Conservation (phyloP, 2,888 invertebrate genomes). For the Tuta absoluta region DNA sequence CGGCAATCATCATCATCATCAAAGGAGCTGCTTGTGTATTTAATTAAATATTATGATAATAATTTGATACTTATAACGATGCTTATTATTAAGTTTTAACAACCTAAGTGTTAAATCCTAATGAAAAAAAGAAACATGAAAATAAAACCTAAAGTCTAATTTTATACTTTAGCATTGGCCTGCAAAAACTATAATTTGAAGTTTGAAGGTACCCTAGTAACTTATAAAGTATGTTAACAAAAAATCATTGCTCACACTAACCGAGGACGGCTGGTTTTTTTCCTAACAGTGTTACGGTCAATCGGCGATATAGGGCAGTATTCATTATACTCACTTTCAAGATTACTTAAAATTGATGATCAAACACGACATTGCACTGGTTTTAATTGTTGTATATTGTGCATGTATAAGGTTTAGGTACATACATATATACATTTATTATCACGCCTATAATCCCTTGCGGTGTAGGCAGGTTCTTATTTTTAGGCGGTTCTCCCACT, state of each 20-base stretch:
- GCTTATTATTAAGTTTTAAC: no score
- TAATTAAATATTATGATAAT: no score
- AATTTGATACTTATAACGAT: no score
- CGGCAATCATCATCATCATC: no score
- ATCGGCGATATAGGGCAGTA: slow-evolving; percentile 41
- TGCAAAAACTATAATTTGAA: not conserved
- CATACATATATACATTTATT: no score
- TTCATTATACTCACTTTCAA: slow-evolving; percentile 30
- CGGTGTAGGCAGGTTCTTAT: no score
- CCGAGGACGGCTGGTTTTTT: slow-evolving; percentile 54
- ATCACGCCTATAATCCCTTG: no score
- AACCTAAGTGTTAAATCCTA: not conserved
- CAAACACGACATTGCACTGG: slow-evolving; percentile 9
- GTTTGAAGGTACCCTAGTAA: slow-evolving; percentile 21
- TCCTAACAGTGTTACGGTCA: slow-evolving; percentile 44
- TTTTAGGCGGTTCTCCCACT: no score
- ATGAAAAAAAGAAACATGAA: not conserved
- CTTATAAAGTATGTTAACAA: slow-evolving; percentile 32
- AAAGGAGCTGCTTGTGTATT: no score
- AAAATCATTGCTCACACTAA: slow-evolving; percentile 39
- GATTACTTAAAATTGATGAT: slow-evolving; percentile 24
- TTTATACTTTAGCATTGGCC: slow-evolving; percentile 1
- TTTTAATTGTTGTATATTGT: slow-evolving; percentile 1
- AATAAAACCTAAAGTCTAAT: not conserved
- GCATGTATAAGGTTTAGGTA: no score